Evolutionary conservation across 2,113 vertebrate genomes (phyloP), one percentile per base, ranked within the genome.

Genomic region (Hirundichthys speculiger): DNA sequence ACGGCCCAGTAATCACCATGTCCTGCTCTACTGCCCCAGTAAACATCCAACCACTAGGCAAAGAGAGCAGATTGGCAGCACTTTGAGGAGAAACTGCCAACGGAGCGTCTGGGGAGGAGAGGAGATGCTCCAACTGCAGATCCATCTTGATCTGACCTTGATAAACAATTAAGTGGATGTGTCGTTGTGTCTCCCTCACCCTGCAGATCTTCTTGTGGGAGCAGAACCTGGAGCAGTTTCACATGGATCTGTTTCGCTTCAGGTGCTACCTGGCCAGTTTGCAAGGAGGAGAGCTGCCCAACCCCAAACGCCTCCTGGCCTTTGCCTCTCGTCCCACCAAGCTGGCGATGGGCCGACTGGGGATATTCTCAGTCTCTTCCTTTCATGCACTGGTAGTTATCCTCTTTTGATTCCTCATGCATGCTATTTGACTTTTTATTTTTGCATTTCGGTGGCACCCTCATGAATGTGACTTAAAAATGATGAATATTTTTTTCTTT

Each of bases 221-320:
- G 87, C 96, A 97, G 90, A 98, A 97, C 78, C 93, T 98, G 16
- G 96, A 99, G 82, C 96, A 98, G 89, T 97, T 99, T 90, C 97
- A 98, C 79, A 95, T 99, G 96, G 97, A 98, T 68, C 88, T 97
- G 13, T 98, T 98, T 85, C 94, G 96, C 19, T 96, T 95, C 80
- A 94, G 96, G 70, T 98, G 96, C 51, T 98, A 98, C 77, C 91
- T 97, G 86, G 93, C 96, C 19, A 98, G 96, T 64, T 93, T 98
- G 64, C 96, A 96, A 87, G 96, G 96, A 16, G 96, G 96, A 61
- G 96, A 98, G 85, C 93, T 97, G 67, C 96, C 96, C 76, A 98
- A 98, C 87, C 96, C 96, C 72, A 98, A 98, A 88, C 91, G 95
- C 24, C 91, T 98, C 20, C 94, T 98, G 38, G 96, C 95, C 55